These are phyloP conservation scores for Potamarius usumacintae DNA, from an alignment of 2,113 vertebrate genomes.

Conservation along the genomic window DNA sequence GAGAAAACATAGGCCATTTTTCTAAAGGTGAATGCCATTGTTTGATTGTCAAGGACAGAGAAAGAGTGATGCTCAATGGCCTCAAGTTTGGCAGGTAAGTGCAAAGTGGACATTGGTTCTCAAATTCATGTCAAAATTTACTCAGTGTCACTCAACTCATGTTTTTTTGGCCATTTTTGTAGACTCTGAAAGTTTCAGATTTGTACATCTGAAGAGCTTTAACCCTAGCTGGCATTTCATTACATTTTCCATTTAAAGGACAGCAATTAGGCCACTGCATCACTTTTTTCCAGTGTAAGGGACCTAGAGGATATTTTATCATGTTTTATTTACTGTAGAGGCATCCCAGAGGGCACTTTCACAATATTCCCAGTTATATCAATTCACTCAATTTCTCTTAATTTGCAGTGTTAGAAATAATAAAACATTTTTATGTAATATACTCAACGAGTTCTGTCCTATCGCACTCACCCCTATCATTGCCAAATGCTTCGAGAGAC, in stretches of 20 bases:
- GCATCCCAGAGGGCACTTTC: not conserved
- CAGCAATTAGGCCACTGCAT: not conserved
- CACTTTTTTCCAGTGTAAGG: not conserved
- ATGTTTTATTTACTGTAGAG: not conserved
- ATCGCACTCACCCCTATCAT: no score
- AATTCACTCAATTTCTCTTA: not conserved
- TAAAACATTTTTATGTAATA: not conserved
- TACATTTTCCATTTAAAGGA: not conserved
- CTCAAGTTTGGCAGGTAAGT: not conserved
- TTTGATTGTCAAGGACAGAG: not conserved
- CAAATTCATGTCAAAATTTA: not conserved
- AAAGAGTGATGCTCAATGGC: not conserved
- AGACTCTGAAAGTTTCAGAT: not conserved
- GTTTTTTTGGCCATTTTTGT: not conserved
- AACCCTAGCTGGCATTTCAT: not conserved
- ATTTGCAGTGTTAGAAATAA: not conserved
- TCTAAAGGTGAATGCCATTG: conserved; percentile 33
- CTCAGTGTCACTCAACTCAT: not conserved
- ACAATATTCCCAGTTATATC: not conserved
- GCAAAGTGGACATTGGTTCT: not conserved
- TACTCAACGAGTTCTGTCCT: no score
- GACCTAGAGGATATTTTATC: not conserved
- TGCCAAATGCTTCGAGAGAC: no score
- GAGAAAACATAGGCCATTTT: not conserved
- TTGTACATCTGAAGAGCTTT: not conserved